A percentile compares a stretch with the other conserved stretches of the same genome.
Evolutionary conservation across 2,113 vertebrate genomes (phyloP).

Genomic region (Geococcyx californianus): DNA sequence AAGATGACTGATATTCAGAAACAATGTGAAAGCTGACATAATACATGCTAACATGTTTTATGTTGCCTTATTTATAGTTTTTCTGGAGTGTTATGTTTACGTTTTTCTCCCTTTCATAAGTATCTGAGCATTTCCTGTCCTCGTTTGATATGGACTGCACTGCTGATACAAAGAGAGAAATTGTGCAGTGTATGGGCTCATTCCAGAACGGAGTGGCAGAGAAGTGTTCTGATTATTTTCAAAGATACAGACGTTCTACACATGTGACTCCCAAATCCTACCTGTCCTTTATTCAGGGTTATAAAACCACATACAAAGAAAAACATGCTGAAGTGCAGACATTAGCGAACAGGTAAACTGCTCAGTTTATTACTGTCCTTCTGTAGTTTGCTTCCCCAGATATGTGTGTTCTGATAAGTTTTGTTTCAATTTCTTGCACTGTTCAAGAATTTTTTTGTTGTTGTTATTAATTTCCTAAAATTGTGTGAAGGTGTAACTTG

Average conservation of each 20-base stretch:
- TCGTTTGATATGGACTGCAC: conserved; percentile 88
- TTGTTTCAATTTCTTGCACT: neutral
- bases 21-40: neutral
- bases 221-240: conserved; percentile 94
- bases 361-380: neutral
- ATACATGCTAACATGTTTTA: neutral
- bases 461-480: neutral
- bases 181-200: conserved; percentile 95
- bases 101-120: conserved; percentile 63
- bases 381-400: neutral
- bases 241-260: conserved; percentile 89
- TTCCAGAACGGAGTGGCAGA: conserved; percentile 95
- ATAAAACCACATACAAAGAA: conserved; percentile 90
- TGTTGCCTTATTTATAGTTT: neutral
- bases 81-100: neutral
- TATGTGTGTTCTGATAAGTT: fast-evolving
- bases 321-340: conserved; percentile 86
- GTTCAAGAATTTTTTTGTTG: neutral
- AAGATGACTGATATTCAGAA: neutral
- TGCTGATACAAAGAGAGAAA: conserved; percentile 81
- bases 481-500: neutral
- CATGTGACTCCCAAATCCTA: conserved; percentile 97
- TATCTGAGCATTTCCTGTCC: conserved; percentile 93
- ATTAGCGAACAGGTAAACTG: conserved; percentile 85
- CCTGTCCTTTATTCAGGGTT: conserved; percentile 93